Conservation (phyloP, 2,888 invertebrate species). For the Pogonocherus hispidulus region DNA sequence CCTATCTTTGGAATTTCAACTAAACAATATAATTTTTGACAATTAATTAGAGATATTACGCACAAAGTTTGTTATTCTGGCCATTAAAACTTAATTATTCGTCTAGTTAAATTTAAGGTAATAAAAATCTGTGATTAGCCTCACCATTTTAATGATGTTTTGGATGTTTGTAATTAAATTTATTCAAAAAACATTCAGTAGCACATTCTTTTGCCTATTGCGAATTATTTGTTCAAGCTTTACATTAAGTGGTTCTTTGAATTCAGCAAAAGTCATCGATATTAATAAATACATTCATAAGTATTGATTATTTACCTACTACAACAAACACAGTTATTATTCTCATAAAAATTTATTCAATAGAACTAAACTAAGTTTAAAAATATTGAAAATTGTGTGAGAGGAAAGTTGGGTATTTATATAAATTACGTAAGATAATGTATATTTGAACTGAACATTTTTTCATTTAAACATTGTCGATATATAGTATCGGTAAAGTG, state of each 20-base stretch:
- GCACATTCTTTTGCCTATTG: not conserved
- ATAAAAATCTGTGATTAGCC: not conserved
- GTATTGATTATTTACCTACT: no score
- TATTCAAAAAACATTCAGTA: not conserved
- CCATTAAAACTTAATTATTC: not conserved
- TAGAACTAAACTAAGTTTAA: no score
- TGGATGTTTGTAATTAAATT: not conserved
- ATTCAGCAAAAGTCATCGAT: not conserved
- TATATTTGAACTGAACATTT: no score
- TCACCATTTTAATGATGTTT: not conserved
- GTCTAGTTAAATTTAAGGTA: not conserved
- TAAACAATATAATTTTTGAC: constrained; percentile 4
- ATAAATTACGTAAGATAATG: no score
- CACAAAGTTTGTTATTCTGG: not conserved
- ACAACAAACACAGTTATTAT: no score
- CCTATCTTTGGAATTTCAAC: no score
- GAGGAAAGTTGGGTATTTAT: no score
- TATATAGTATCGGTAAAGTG: no score
- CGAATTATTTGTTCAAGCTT: not conserved
- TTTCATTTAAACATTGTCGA: no score
- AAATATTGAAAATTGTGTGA: no score
- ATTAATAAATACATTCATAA: not conserved
- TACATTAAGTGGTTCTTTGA: not conserved
- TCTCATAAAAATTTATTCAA: no score
- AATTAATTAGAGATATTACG: not conserved